Base-by-base conservation (phyloP, 2,797 vertebrate species). In the Lagodon rhomboides region DNA sequence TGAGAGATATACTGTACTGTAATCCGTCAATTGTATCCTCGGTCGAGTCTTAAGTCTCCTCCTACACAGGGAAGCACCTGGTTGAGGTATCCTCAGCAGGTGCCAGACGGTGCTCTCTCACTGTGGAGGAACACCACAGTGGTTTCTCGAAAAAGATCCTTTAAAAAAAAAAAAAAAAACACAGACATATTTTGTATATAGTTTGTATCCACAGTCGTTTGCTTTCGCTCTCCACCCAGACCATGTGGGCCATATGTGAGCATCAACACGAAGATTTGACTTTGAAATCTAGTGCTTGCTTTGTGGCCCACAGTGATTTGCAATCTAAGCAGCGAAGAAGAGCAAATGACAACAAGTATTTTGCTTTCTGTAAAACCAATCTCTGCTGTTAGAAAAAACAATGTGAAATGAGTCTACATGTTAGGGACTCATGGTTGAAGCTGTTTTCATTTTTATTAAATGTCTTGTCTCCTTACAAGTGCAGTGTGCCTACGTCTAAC, bases 351-450 rank as follows among this genome's bases (percentile, higher is more conserved):
- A 25, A 60, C 23, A 68, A 49, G 9, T 23, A 41, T 47, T 53
- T 25, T 59, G 73, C 54, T 38, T 20, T 43, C 18, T n/a, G 5
- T 3, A 16, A 49, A 59, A 38, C 20, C 16, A 38, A 66, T 73
- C 9, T 64, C 38, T 51, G 49, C 46, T 77, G 13, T 23, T 59
- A 23, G 3, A 38, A 51, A 8, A 61, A 34, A 10, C 12, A 65
- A 22, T 16, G 22, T 65, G 18, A 66, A 44, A 41, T 58, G 27
- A 73, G 66, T 51, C 34, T 55, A 56, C 22, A 64, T 69, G 70
- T 56, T 12, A 61, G 54, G 74, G 62, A 66, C 16, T 85, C 69
- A 74, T 60, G 13, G 13, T 30, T 56, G 38, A 73, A 73, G 73
- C 23, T 43, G 17, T 55, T 50, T 64, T 70, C 8, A 34, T 68